Percentiles rank a stretch among this genome's conserved stretches.
Evolutionary conservation across 2,113 vertebrate species (phyloP).

Genomic region (Chloropsis cyanopogon): DNA sequence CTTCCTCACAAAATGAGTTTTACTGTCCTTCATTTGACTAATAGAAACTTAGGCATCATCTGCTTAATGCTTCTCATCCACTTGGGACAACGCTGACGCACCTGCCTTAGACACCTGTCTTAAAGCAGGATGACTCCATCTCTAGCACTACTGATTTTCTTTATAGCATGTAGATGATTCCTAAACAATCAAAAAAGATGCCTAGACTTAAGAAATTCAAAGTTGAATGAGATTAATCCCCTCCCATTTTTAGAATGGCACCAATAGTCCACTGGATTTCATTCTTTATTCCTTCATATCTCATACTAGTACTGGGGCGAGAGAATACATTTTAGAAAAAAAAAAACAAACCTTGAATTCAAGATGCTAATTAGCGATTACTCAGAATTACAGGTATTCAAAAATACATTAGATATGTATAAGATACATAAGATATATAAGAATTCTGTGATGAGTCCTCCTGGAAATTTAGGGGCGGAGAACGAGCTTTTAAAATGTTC

Average conservation of each 20-base stretch:
- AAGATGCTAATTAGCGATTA: not conserved
- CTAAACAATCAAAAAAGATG: not conserved
- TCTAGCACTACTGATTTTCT: not conserved
- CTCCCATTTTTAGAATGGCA: not conserved
- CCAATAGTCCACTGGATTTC: not conserved
- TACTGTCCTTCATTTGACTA: not conserved
- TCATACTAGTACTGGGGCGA: fast-evolving
- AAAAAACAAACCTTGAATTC: not conserved
- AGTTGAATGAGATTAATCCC: not conserved
- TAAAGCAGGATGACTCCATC: not conserved
- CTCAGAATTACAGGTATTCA: not conserved
- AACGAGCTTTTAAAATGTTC: not conserved
- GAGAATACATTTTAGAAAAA: not conserved
- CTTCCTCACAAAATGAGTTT: not conserved
- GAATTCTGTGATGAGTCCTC: not conserved
- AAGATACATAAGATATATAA: too few relatives aligned
- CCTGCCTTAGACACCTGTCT: not conserved
- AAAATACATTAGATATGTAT: not conserved
- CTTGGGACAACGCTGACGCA: not conserved
- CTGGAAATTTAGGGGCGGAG: not conserved
- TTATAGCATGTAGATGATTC: not conserved
- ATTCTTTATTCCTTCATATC: not conserved
- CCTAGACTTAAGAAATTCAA: not conserved
- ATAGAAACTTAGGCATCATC: not conserved
- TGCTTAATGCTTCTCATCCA: not conserved